Evolutionary conservation across 1,140 invertebrate genomes (phyloP).

Genomic region (Phymorhynchus buccinoides): DNA sequence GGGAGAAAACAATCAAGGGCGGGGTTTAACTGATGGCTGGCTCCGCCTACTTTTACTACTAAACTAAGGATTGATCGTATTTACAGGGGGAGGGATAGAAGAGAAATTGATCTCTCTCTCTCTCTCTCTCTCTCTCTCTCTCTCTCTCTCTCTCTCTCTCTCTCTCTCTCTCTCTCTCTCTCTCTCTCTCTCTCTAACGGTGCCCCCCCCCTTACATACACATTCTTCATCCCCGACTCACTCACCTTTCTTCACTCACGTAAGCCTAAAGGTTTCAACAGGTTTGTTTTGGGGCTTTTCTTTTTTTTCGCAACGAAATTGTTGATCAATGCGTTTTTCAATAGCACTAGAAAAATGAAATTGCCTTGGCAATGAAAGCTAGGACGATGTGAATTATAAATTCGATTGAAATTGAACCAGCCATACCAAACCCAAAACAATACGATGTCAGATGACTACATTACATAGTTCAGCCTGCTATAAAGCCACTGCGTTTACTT

Average conservation of each 20-base stretch:
- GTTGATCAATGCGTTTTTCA: neutral
- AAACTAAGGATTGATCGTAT: neutral
- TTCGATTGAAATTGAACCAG: too few species aligned
- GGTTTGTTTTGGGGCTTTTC: too few species aligned
- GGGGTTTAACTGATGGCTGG: neutral
- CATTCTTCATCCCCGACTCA: neutral
- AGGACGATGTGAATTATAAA: too few species aligned
- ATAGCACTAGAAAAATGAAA: neutral
- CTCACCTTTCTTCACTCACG: too few species aligned
- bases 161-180: neutral
- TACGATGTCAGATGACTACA: too few species aligned
- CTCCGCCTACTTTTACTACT: neutral
- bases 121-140: neutral
- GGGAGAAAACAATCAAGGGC: slow-evolving; percentile 28
- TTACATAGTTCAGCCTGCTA: too few species aligned
- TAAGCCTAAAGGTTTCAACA: neutral
- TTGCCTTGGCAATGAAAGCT: too few species aligned
- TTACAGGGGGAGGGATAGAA: too few species aligned
- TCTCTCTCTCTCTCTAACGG: neutral
- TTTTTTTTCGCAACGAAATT: neutral
- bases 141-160: neutral
- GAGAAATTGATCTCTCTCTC: neutral
- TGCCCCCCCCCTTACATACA: neutral
- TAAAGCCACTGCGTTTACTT: too few species aligned
- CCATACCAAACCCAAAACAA: too few species aligned